These are phyloP conservation scores for Acanthosepion lycidas DNA, from an alignment of 2,888 invertebrate genomes.

Conservation along the genomic window DNA sequence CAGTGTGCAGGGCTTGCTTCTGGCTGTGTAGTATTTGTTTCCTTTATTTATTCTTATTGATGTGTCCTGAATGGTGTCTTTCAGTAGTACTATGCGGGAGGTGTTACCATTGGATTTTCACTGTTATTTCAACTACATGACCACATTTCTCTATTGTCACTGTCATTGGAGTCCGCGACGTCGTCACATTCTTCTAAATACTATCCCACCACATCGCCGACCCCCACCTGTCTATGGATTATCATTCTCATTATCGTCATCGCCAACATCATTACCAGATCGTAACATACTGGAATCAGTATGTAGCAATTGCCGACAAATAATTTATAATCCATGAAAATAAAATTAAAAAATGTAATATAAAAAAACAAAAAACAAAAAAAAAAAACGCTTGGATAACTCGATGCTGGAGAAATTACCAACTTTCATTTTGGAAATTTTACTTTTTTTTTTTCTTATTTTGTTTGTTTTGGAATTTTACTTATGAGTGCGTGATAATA, in stretches of 20 bases:
- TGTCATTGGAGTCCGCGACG: constrained; percentile 11
- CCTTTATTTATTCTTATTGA: not conserved
- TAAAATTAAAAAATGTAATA: not conserved
- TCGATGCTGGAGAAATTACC: constrained; percentile 43
- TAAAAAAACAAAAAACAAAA: not conserved
- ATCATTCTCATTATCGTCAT: not conserved
- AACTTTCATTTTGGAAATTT: not conserved
- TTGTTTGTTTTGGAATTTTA: not conserved
- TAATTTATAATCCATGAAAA: not conserved
- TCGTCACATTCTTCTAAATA: not conserved
- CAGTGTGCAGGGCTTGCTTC: not conserved
- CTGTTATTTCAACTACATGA: not conserved
- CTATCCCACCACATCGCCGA: not conserved
- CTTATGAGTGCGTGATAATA: constrained; percentile 16
- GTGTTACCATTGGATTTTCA: not conserved
- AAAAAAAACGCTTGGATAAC: not conserved
- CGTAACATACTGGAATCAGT: not conserved
- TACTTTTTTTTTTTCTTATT: not conserved
- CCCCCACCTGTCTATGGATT: not conserved
- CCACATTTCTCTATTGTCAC: not conserved
- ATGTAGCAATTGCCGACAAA: constrained; percentile 47
- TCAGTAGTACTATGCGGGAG: constrained; percentile 33
- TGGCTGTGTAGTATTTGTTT: not conserved
- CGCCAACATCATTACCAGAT: not conserved
- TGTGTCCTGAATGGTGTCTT: constrained; percentile 17